These are phyloP conservation scores for Incurvaria masculella DNA, from an alignment of 2,888 invertebrate genomes.

Conservation along the genomic window DNA sequence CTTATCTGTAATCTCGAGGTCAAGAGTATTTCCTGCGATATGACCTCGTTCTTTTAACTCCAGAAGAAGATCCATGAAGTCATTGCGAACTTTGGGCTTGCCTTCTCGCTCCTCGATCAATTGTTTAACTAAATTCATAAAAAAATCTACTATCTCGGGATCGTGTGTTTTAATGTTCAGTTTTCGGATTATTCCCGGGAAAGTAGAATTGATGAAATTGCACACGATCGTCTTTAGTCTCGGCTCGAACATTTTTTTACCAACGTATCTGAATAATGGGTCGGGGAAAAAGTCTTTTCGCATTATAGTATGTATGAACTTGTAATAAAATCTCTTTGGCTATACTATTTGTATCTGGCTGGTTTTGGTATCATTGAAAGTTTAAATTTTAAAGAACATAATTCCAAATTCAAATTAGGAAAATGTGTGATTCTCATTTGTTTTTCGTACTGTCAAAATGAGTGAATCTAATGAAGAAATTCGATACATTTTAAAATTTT, in stretches of 20 bases:
- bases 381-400: no score
- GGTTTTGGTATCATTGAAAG: no score
- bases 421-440: no score
- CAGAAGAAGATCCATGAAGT: constrained; percentile 11
- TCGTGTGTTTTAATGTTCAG: constrained; percentile 1
- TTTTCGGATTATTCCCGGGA: constrained; percentile 1
- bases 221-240: not conserved
- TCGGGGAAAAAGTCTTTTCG: no score
- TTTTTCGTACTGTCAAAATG: no score
- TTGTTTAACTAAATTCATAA: constrained; percentile 10
- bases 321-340: no score
- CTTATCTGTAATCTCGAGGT: constrained; percentile 26
- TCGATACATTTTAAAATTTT: no score
- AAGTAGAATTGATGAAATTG: not conserved
- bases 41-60: constrained; percentile 9
- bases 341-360: no score
- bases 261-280: constrained; percentile 2
- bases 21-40: constrained; percentile 4
- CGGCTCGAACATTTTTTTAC: not conserved
- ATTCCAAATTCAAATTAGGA: no score
- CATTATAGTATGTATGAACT: no score
- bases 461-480: no score
- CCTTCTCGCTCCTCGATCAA: constrained; percentile 10
- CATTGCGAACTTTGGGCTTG: constrained; percentile 5
- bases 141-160: constrained; percentile 10